Conservation (phyloP, 2,888 invertebrate genomes). For the Acronicta alni region DNA sequence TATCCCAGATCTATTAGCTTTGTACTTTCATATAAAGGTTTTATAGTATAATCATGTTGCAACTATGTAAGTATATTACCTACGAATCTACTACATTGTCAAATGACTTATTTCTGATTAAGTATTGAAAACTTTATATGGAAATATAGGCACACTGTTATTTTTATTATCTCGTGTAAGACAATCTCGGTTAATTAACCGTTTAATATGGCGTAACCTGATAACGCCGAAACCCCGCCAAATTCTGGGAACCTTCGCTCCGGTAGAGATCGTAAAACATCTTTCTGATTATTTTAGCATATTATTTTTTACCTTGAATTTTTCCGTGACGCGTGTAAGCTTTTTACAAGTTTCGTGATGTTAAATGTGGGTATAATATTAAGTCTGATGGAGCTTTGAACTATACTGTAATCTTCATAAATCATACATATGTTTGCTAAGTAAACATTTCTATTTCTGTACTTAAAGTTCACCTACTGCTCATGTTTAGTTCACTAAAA, state of each 20-base stretch:
- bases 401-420: too few relatives aligned
- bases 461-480: too few relatives aligned
- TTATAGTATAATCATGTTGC: too few relatives aligned
- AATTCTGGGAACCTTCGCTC: constrained; percentile 46
- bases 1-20: too few relatives aligned
- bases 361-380: background rate
- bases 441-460: too few relatives aligned
- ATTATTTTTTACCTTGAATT: constrained; percentile 16
- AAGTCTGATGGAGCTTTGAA: too few relatives aligned
- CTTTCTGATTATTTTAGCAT: constrained; percentile 22
- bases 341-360: constrained; percentile 3
- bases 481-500: too few relatives aligned
- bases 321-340: background rate
- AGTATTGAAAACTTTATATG: background rate
- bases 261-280: constrained; percentile 34
- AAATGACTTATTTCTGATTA: background rate
- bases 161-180: constrained; percentile 37
- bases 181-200: constrained; percentile 53
- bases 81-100: background rate
- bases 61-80: too few relatives aligned
- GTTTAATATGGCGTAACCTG: constrained; percentile 51
- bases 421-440: too few relatives aligned
- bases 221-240: constrained; percentile 45
- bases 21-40: background rate
- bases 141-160: constrained; percentile 16